Evolutionary conservation across 2,113 vertebrate species (phyloP).

Genomic region (Centropus bengalensis): DNA sequence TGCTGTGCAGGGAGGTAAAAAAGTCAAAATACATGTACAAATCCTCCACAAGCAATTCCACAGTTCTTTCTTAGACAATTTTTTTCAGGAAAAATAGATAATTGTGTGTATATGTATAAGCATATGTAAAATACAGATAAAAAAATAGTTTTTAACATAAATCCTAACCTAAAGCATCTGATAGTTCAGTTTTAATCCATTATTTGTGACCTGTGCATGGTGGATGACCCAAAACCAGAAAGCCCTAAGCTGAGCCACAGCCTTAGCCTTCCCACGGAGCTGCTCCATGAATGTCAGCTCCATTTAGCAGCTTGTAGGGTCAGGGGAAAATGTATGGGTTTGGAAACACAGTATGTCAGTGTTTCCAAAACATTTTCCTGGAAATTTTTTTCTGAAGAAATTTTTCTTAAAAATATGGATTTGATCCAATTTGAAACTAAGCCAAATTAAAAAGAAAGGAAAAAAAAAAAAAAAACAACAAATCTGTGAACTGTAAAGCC

Average conservation of each 20-base stretch:
- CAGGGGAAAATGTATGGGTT: conserved; percentile 54
- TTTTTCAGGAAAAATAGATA: background rate
- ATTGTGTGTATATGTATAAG: background rate
- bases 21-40: background rate
- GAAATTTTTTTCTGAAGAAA: conserved; percentile 33
- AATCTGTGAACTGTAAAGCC: conserved; percentile 35
- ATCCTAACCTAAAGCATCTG: background rate
- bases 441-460: conserved; percentile 41
- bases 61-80: background rate
- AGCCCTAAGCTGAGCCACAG: background rate
- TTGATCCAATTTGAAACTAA: conserved; percentile 52
- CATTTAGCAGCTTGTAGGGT: conserved; percentile 63
- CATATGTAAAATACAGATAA: background rate
- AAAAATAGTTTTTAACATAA: background rate
- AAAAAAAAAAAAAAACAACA: background rate
- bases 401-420: conserved; percentile 54
- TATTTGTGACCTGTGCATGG: background rate
- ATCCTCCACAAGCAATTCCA: background rate
- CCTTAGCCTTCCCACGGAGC: background rate
- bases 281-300: background rate
- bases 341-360: conserved; percentile 70
- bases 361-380: conserved; percentile 70
- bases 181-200: background rate
- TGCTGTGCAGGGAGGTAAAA: background rate
- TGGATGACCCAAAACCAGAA: background rate